Base-by-base conservation (phyloP, 1,140 invertebrate genomes). In the Drosophila malerkotliana region DNA sequence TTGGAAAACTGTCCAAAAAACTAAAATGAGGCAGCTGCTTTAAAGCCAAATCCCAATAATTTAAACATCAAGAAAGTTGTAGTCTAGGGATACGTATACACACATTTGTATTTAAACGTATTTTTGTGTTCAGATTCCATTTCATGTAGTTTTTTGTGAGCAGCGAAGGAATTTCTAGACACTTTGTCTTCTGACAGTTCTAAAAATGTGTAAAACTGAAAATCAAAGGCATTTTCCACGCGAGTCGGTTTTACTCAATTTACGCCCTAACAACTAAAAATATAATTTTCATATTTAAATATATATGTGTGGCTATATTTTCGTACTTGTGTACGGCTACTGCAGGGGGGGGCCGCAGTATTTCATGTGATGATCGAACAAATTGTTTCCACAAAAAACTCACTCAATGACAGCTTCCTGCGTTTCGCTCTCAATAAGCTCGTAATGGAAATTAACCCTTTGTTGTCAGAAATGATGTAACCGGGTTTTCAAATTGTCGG, bases 151-250 rank as follows among this genome's bases (percentile, higher is more conserved):
- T 69, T 37, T 39, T 49, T 18, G 41, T 47, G 15, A 10, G 8
- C 37, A 69, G 48, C 9, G 10, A 48, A 69, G 39, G 51, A 69
- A 69, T 48, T 52, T 24, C 62, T 67, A 59, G 77, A 76, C 77
- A 87, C 81, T 74, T 69, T 63, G 72, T 60, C 58, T 71, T 59
- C 32, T 85, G 81, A 85, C 81, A 85, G 81, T 88, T 87, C 83
- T 87, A 87, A 87, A 87, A 87, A 82, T 88, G 82, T 73, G 71
- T 73, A 69, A 69, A 67, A 48, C 37, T 24, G 37, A 69, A 69
- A 69, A 69, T 69, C 51, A 69, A 69, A 69, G 66, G 66, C 66
- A 48, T 68, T 69, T 51, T 56, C 32, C 66, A 28, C 64, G 64
- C 63, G 49, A 37, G 44, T 53, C 39, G 7, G 28, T 39, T 45